Percentiles rank a stretch among this genome's conserved stretches.
These are phyloP conservation scores for Nemopilema nomurai DNA, from an alignment of 30 jellyfish, hydroid and myxozoan genomes.

Conservation along the genomic window DNA sequence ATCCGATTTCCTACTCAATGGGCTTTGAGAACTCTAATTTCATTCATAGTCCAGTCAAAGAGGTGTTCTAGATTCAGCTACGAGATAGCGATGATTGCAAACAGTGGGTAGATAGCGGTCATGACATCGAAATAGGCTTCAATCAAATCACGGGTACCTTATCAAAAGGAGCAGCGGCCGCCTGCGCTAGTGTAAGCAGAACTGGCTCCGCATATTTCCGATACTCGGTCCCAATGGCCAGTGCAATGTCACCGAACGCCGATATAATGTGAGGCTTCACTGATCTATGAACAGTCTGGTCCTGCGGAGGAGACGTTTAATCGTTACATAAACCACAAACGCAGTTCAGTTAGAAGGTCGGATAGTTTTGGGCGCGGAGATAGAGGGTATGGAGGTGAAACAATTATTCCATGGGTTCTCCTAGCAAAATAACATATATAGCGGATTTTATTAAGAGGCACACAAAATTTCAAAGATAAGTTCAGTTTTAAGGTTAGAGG, in stretches of 20 bases:
- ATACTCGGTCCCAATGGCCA: constrained; percentile 86
- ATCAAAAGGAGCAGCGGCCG: constrained; percentile 74
- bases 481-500: too few relatives aligned
- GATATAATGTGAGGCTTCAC: constrained; percentile 93
- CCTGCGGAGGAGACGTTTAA: constrained; percentile 36
- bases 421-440: too few relatives aligned
- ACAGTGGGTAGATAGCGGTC: neutral
- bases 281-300: constrained; percentile 83
- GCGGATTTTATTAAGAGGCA: too few relatives aligned
- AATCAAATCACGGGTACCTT: constrained; percentile 22
- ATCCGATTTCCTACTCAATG: too few relatives aligned
- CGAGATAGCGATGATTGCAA: neutral
- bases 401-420: too few relatives aligned
- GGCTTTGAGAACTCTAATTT: neutral
- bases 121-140: too few relatives aligned
- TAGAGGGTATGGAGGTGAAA: too few relatives aligned
- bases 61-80: neutral
- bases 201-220: constrained; percentile 84
- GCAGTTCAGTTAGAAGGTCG: too few relatives aligned
- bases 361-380: too few relatives aligned
- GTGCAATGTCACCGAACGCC: constrained; percentile 91
- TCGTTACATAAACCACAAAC: neutral
- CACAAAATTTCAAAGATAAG: too few relatives aligned
- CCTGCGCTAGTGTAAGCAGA: constrained; percentile 69
- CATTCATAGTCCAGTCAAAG: neutral